Evolutionary conservation across 2,888 invertebrate genomes (phyloP).

Genomic region (Lysandra bellargus): DNA sequence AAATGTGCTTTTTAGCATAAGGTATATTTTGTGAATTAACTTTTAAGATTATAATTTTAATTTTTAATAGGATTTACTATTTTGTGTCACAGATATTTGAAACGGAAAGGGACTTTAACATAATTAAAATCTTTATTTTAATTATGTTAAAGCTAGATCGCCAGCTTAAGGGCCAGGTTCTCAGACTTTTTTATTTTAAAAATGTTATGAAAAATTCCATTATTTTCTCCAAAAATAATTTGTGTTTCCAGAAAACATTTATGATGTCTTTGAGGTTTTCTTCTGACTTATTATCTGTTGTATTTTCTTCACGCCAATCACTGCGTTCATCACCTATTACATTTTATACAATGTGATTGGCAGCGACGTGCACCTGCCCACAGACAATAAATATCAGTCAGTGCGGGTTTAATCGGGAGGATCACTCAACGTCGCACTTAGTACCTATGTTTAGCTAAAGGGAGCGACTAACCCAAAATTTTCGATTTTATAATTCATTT

Average conservation of each 20-base stretch:
- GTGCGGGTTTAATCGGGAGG: background rate
- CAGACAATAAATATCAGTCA: constrained; percentile 23
- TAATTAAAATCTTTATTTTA: background rate
- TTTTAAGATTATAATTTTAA: background rate
- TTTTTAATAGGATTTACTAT: background rate
- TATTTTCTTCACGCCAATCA: background rate
- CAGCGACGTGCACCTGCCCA: constrained; percentile 24
- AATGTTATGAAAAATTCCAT: background rate
- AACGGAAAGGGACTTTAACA: background rate
- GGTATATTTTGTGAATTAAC: background rate
- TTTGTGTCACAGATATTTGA: background rate
- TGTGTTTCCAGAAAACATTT: background rate
- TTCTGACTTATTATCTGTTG: background rate
- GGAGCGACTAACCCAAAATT: too few relatives aligned
- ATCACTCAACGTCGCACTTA: constrained; percentile 24
- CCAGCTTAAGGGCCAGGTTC: background rate
- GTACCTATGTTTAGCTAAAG: background rate
- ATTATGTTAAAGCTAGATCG: background rate
- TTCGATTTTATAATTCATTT: too few relatives aligned
- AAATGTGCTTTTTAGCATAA: background rate
- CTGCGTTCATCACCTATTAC: background rate
- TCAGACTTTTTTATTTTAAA: background rate
- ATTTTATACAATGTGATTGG: constrained; percentile 10
- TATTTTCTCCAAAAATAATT: background rate
- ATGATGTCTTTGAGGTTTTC: background rate